Evolutionary conservation across 2,113 vertebrate genomes (phyloP), one percentile per base, ranked within the genome.

Genomic region (Syrmaticus mikado): DNA sequence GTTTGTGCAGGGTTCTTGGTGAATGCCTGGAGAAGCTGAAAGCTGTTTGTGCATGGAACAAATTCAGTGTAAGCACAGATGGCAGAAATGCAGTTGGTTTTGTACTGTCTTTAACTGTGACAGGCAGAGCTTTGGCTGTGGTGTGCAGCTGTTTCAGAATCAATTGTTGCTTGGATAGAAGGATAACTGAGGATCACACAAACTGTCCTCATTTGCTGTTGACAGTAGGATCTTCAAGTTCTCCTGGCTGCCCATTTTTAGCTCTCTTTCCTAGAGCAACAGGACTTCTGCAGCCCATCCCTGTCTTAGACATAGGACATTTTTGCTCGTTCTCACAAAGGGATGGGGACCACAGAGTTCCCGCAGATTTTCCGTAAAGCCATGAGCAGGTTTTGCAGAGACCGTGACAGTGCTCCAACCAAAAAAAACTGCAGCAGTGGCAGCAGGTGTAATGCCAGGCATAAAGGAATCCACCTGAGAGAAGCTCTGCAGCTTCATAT

Each of bases 91-190:
- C 0, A 0, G 30, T 41, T 53, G n/a, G 15, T 5, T 73, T 87
- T 72, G 20, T 68, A 43, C 70, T 72, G 27, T 65, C 34, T 80
- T 18, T 40, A 12, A 28, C 24, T 40, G 61, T 40, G 36, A 40
- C 61, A 40, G 38, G 15, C 60, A 48, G 32, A 46, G 66, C 41
- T 68, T 68, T 48, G 32, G 22, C 0, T 0, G 0, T n/a, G 27
- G 18, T 7, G 4, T 27, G 32, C 46, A 36, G 45, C 27, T 36
- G 6, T 72, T 82, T 85, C 34, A 43, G n/a, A 82, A 57, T 57
- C 36, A 40, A 0, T 24, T 2, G 0, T 68, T 85, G 32, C 34
- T 82, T 32, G 87, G 36, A 13, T 50, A 8, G 68, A 82, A 14
- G 6, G 48, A 2, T 2, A 76, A 27, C n/a, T 79, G 46, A 46